phyloP scores from a whole-genome alignment of 2,888 invertebrate genomes.

The Acanthosepion pharaonis region DNA sequence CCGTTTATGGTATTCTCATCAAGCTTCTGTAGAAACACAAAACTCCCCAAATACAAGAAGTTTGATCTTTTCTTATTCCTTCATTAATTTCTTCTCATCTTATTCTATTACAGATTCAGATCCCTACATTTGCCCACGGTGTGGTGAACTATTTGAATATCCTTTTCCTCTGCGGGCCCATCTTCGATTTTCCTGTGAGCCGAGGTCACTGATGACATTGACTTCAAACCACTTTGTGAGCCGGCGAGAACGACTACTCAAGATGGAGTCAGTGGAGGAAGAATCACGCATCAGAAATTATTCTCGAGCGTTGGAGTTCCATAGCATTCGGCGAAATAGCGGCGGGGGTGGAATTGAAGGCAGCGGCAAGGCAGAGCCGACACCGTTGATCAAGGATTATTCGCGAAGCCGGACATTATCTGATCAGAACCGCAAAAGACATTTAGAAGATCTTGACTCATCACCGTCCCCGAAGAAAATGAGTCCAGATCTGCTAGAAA shows the following conservation, averaged over 20 bases:
- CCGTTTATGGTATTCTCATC: no score
- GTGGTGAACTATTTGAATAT: constrained; percentile 68
- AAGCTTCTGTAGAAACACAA: no score
- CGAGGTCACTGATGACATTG: constrained; percentile 45
- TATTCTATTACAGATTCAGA: constrained; percentile 56
- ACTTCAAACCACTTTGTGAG: not conserved
- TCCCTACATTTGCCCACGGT: constrained; percentile 63
- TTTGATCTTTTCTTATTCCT: no score
- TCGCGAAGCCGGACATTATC: constrained; percentile 11
- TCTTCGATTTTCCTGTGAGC: constrained; percentile 68
- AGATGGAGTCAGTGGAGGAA: not conserved
- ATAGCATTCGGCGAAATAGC: not conserved
- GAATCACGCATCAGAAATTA: constrained; percentile 13
- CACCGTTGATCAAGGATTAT: constrained; percentile 40
- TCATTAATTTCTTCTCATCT: not conserved
- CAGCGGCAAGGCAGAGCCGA: not conserved
- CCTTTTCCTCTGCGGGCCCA: constrained; percentile 70
- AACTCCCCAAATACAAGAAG: no score
- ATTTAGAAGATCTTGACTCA: constrained; percentile 1
- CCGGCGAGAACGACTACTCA: not conserved
- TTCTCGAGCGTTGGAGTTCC: constrained; percentile 13
- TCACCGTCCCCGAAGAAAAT: constrained; percentile 36
- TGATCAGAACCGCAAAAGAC: constrained; percentile 24
- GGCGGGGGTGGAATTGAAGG: not conserved
- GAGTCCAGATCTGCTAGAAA: not conserved